Conservation (phyloP, 1,140 invertebrate genomes). For the Aphis gossypii region DNA sequence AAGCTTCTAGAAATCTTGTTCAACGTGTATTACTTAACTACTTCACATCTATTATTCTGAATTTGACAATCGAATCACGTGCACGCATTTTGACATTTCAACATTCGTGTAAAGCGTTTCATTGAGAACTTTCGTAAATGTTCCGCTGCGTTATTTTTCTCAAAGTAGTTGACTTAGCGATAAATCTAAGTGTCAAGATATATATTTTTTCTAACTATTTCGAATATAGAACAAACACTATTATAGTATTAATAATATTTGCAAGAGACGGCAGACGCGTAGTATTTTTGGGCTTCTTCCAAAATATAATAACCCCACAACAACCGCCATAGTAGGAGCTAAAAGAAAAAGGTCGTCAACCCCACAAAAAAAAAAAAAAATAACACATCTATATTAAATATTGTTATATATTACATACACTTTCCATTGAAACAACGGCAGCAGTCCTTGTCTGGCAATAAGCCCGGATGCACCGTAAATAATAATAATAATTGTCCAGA, state of each 20-base stretch:
- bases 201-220: background rate
- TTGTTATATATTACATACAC: background rate
- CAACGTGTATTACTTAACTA: background rate
- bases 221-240: background rate
- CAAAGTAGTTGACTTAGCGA: background rate
- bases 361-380: background rate
- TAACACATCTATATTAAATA: background rate
- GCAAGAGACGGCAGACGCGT: background rate
- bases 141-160: background rate
- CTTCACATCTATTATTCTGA: background rate
- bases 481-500: conserved; percentile 32
- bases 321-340: background rate
- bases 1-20: background rate
- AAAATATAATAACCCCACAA: background rate
- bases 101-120: background rate
- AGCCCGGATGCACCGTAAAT: conserved; percentile 20
- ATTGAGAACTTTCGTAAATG: background rate
- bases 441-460: background rate
- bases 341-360: conserved; percentile 34
- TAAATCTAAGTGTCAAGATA: background rate
- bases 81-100: background rate
- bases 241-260: conserved; percentile 25
- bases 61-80: background rate
- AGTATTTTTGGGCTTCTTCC: background rate
- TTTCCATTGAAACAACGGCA: conserved; percentile 1